Conservation (phyloP, 2,888 invertebrate genomes). For the Scaptodrosophila latifasciaeformis region DNA sequence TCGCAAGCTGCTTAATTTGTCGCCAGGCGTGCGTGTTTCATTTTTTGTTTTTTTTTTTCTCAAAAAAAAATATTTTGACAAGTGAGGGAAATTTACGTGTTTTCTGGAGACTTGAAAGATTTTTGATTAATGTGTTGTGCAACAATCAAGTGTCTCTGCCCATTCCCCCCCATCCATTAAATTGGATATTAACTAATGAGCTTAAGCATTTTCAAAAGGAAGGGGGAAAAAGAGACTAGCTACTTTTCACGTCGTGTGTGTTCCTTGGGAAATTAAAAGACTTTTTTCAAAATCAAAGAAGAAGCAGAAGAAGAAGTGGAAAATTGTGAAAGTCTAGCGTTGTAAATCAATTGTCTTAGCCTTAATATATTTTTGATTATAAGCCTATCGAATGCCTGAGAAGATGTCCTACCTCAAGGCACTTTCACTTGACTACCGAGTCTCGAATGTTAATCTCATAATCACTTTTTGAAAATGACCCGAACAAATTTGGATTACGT, state of each 20-base stretch:
- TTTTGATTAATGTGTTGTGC: constrained; percentile 54
- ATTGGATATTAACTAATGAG: constrained; percentile 67
- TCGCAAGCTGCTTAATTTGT: constrained; percentile 46
- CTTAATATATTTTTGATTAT: no score
- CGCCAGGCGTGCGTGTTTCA: constrained; percentile 15
- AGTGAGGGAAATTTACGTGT: constrained; percentile 49
- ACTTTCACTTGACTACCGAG: constrained; percentile 37
- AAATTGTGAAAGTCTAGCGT: constrained; percentile 43
- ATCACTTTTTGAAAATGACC: constrained; percentile 10
- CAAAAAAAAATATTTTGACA: constrained; percentile 51
- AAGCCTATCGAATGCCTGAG: no score
- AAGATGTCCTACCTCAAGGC: constrained; percentile 42
- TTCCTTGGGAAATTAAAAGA: constrained; percentile 9
- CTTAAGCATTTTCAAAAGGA: constrained; percentile 55
- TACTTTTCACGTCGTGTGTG: constrained; percentile 21
- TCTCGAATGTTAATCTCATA: neutral
- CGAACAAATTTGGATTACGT: no score
- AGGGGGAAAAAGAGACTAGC: no score
- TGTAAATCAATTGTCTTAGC: no score
- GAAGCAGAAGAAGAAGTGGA: no score
- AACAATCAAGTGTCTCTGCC: neutral
- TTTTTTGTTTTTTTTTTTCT: constrained; percentile 21
- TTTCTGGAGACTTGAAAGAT: constrained; percentile 15
- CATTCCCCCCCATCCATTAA: constrained; percentile 41
- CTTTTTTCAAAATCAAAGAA: neutral